Percentiles rank a stretch among this genome's conserved stretches.
Conservation (phyloP, 2,888 invertebrate genomes). For the Catocala nupta region DNA sequence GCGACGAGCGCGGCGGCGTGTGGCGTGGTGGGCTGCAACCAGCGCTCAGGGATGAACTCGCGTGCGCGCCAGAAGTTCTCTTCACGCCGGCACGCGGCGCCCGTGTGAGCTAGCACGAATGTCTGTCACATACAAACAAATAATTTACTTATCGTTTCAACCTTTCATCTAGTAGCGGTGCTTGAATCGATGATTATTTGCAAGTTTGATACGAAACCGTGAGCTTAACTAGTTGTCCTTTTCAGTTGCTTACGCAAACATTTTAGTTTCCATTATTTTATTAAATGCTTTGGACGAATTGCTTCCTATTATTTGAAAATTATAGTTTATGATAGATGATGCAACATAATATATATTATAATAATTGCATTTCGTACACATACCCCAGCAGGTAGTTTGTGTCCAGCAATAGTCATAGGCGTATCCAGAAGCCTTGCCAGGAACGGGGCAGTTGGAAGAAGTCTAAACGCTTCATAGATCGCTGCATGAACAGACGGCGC, state of each 20-base stretch:
- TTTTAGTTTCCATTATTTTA: no score
- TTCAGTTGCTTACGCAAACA: no score
- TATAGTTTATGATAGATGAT: no score
- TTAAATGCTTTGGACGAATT: no score
- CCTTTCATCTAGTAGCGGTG: no score
- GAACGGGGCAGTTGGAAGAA: constrained; percentile 93
- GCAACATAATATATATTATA: no score
- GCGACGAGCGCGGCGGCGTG: constrained; percentile 90
- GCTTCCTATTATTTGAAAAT: no score
- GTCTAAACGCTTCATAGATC: constrained; percentile 91
- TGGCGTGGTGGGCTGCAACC: constrained; percentile 87
- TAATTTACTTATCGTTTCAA: no score
- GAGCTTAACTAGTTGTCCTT: no score
- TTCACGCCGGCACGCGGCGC: constrained; percentile 92
- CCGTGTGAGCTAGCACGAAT: constrained; percentile 93
- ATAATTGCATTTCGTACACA: constrained; percentile 55
- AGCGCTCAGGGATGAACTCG: constrained; percentile 92
- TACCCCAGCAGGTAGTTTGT: constrained; percentile 91
- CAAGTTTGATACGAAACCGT: no score
- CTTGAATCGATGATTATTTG: no score
- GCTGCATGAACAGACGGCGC: constrained; percentile 94
- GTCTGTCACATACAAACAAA: constrained; percentile 79
- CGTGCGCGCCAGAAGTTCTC: constrained; percentile 91
- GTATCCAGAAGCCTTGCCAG: constrained; percentile 92
- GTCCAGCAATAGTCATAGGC: constrained; percentile 90